Percentiles rank a stretch among this genome's conserved stretches.
phyloP scores from a whole-genome alignment of 2,888 invertebrate genomes.

The Stomorhina lunata region DNA sequence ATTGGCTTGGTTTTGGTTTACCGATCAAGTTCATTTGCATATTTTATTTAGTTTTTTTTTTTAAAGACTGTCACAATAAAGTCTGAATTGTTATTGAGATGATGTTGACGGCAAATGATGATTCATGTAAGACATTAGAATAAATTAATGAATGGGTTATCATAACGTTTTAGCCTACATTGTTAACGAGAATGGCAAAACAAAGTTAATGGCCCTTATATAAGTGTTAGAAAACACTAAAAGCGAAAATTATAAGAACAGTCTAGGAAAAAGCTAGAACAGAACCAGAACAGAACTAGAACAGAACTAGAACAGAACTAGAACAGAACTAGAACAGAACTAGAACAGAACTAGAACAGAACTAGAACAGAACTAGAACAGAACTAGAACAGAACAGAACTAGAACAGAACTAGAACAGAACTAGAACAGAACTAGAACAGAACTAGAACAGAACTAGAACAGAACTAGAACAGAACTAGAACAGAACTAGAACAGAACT shows the following conservation, averaged over 20 bases:
- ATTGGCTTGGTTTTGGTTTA: not conserved
- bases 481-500: too few species aligned
- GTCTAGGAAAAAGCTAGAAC: too few species aligned
- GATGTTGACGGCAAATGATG: not conserved
- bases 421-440: too few species aligned
- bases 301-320: too few species aligned
- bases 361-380: too few species aligned
- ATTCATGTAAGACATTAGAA: slow-evolving; percentile 2
- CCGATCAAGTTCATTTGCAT: slow-evolving; percentile 32
- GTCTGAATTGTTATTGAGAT: not conserved
- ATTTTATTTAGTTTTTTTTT: not conserved
- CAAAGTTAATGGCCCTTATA: slow-evolving; percentile 4
- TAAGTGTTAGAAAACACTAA: not conserved
- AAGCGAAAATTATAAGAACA: not conserved
- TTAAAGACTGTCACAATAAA: not conserved
- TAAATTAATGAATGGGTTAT: slow-evolving; percentile 16
- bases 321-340: too few species aligned
- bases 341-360: too few species aligned
- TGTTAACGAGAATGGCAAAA: not conserved
- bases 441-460: too few species aligned
- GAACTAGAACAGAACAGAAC: too few species aligned
- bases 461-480: too few species aligned
- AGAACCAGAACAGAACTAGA: too few species aligned
- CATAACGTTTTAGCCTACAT: slow-evolving; percentile 10
- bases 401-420: too few species aligned